Base-by-base conservation (phyloP, 2,797 vertebrate genomes). In the Hoplostethus atlanticus region DNA sequence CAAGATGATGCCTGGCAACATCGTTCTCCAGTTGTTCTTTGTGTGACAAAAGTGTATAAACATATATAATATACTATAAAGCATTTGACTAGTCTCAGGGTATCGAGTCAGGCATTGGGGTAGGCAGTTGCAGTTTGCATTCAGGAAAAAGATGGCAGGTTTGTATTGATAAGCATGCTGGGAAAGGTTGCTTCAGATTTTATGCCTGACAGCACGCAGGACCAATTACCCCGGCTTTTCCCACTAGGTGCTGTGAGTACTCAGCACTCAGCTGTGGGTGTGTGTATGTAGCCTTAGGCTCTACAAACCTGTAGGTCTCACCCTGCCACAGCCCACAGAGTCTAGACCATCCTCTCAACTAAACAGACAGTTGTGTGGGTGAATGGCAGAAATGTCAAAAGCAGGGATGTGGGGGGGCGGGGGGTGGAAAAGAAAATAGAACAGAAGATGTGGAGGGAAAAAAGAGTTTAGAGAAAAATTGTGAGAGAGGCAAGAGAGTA, bases 201-300 rank as follows among this genome's bases (percentile, higher is more conserved):
- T 64, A 68, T 72, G 68, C 72, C 67, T 70, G 75, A 73, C 73
- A 79, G 69, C 73, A 81, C 46, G 64, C 10, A 36, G 53, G 63
- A 82, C 68, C 71, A 81, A 78, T 88, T 85, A 87, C 44, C 44
- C 31, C n/a, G 73, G 50, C 52, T 21, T 63, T 58, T 78, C 68
- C 71, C 69, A 63, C 0, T 16, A 81, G 68, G 21, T 21, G 21
- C 21, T 21, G 21, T 21, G 21, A 21, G 21, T 21, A 21, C 21
- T 21, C 21, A 21, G 21, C 21, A 21, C 21, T 21, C 21, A 21
- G 21, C 21, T 21, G 21, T 21, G 21, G 1, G 21, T 21, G 21
- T 21, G 21, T 21, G 70, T 70, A 71, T 78, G 69, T 68, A 56
- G 54, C 58, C 59, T 44, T n/a, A 58, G 52, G 63, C 68, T 68